phyloP scores from a whole-genome alignment of 2,888 invertebrate genomes.

The Baronia brevicornis region DNA sequence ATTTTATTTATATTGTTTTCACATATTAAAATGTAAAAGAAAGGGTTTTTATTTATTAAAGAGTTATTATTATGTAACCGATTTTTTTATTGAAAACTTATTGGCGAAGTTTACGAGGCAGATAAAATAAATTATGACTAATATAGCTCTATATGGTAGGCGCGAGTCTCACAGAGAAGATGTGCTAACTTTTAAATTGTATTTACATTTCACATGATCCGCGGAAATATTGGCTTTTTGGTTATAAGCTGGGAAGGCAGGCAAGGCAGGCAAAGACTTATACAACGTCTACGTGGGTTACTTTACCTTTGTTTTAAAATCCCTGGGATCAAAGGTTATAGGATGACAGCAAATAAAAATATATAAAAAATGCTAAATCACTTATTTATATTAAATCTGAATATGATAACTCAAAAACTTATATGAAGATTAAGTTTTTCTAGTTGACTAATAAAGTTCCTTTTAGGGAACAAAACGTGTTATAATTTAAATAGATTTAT shows the following conservation, averaged over 20 bases:
- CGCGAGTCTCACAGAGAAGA: conserved; percentile 56
- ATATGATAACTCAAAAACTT: too few species aligned
- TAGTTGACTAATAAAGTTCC: too few species aligned
- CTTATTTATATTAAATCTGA: too few species aligned
- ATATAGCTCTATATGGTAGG: conserved; percentile 42
- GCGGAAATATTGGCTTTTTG: conserved; percentile 61
- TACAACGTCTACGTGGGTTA: conserved; percentile 34
- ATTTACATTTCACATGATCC: conserved; percentile 70
- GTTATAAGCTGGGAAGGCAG: conserved; percentile 37
- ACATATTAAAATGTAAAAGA: too few species aligned
- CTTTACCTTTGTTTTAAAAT: conserved; percentile 17
- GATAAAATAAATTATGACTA: conserved; percentile 23
- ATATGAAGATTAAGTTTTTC: too few species aligned
- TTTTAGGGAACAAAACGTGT: too few species aligned
- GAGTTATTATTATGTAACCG: too few species aligned
- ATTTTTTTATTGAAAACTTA: too few species aligned
- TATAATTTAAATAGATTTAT: too few species aligned
- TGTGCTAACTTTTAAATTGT: conserved; percentile 73
- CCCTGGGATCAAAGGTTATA: conserved; percentile 8
- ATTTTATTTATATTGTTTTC: too few species aligned
- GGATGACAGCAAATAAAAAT: conserved; percentile 12
- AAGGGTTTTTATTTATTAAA: too few species aligned
- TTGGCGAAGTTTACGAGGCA: conserved; percentile 20
- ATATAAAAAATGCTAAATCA: conserved; percentile 9
- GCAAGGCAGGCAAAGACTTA: conserved; percentile 54